A percentile compares a stretch with the other conserved stretches of the same genome.
phyloP scores from a whole-genome alignment of 2,797 vertebrate species.

The Lycodopsis pacificus region DNA sequence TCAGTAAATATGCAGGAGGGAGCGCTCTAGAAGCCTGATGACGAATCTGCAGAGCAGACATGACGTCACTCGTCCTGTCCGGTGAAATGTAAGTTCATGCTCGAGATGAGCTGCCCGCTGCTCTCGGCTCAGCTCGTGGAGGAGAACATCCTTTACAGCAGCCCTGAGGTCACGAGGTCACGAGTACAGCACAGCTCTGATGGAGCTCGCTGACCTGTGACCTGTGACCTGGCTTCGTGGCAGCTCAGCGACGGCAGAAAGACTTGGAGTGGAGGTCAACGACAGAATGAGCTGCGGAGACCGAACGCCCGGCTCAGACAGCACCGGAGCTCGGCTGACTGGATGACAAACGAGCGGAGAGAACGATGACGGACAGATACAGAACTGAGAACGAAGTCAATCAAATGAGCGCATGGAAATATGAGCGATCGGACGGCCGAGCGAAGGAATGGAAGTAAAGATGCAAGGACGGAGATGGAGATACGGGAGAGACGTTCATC shows the following conservation, averaged over 20 bases:
- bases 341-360: slow-evolving; percentile 40
- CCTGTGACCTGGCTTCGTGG: too few species aligned
- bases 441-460: neutral
- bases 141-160: neutral
- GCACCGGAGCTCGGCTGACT: slow-evolving; percentile 27
- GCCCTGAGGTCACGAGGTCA: too few species aligned
- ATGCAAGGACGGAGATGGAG: neutral
- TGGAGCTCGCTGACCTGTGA: too few species aligned
- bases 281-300: slow-evolving; percentile 16
- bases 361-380: neutral
- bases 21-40: neutral
- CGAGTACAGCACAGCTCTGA: too few species aligned
- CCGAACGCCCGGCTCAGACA: slow-evolving; percentile 30
- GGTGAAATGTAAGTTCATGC: too few species aligned
- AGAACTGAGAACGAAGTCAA: neutral
- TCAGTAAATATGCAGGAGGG: neutral
- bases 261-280: slow-evolving; percentile 1
- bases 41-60: too few species aligned
- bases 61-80: too few species aligned
- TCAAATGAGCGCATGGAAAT: slow-evolving; percentile 8
- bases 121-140: neutral
- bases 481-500: neutral
- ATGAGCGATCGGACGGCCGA: neutral
- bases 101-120: neutral
- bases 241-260: neutral